These are phyloP conservation scores for Upupa epops DNA, from an alignment of 2,113 vertebrate genomes.

Conservation along the genomic window DNA sequence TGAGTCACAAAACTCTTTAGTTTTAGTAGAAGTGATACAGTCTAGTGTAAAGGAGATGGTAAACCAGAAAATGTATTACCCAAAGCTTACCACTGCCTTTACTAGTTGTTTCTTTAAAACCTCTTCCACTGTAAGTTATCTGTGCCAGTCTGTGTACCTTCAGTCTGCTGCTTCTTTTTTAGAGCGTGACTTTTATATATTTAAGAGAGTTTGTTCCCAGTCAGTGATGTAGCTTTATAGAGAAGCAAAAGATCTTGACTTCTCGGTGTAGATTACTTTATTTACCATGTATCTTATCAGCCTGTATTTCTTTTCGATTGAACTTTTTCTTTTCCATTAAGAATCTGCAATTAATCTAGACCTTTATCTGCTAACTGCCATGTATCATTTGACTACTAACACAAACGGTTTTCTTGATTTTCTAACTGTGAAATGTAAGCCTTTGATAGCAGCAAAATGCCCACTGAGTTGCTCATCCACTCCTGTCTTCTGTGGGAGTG, in stretches of 20 bases:
- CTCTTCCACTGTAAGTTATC: neutral
- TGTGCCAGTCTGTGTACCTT: neutral
- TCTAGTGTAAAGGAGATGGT: neutral
- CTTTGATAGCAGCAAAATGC: neutral
- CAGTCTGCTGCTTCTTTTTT: neutral
- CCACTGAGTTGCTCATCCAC: neutral
- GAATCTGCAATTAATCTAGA: neutral
- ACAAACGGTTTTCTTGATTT: neutral
- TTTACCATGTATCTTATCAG: neutral
- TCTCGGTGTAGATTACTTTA: neutral
- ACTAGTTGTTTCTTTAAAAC: neutral
- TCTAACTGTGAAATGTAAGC: neutral
- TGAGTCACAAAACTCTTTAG: neutral
- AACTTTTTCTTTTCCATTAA: neutral
- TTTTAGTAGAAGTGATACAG: neutral
- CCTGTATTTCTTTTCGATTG: neutral
- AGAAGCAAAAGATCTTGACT: neutral
- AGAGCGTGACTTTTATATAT: neutral
- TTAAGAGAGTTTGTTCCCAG: neutral
- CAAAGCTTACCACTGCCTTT: neutral
- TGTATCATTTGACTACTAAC: neutral
- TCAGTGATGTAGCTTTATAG: neutral
- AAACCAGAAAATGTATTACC: neutral
- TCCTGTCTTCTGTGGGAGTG: neutral
- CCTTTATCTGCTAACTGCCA: neutral